Evolutionary conservation across 2,888 invertebrate genomes (phyloP), one percentile per base, ranked within the genome.

Genomic region (Caenorhabditis wallacei): DNA sequence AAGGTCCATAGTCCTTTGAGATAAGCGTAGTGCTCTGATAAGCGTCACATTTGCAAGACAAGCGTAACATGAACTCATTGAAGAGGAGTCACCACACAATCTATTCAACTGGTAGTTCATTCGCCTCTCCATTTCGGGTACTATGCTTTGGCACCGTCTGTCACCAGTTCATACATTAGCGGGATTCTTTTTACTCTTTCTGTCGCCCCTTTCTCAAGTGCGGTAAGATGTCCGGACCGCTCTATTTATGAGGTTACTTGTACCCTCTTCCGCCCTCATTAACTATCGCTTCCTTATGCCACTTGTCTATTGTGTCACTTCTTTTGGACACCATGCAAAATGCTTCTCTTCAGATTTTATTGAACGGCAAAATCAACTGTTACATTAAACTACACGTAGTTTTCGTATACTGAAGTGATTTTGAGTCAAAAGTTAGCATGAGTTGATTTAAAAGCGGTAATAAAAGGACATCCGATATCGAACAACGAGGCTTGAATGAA

Each of bases 141-240:
- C 66, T 80, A 64, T 71, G 59, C 64, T 4, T 26, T 37, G 48
- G 20, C 61, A 69, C 76, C 78, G 78, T 78, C 78, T 78, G 78
- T 78, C 78, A 78, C 64, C 64, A 69, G 78, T 63, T 78, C 78
- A 70, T 69, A 70, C 78, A 78, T 78, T 78, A 78, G 78, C 63
- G 78, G 63, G 61, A 63, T 61, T 46, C 69, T 78, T 63, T 74
- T 64, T 16, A 40, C 16, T 40, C 71, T 70, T 46, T 57, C 37
- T 51, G 40, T 18, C 18, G 26, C 26, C 43, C 7, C 16, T 22
- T 35, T 22, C 43, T 64, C 74, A 48, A 74, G 75, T 75, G 75
- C 75, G 66, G 75, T 75, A 75, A 75, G 75, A 75, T 66, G 64
- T 54, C 46, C 66, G 66, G 61, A 63, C 64, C 64, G 37, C 37